Evolutionary conservation across 2,113 vertebrate genomes (phyloP).

Genomic region (Cephalopholis sonnerati): DNA sequence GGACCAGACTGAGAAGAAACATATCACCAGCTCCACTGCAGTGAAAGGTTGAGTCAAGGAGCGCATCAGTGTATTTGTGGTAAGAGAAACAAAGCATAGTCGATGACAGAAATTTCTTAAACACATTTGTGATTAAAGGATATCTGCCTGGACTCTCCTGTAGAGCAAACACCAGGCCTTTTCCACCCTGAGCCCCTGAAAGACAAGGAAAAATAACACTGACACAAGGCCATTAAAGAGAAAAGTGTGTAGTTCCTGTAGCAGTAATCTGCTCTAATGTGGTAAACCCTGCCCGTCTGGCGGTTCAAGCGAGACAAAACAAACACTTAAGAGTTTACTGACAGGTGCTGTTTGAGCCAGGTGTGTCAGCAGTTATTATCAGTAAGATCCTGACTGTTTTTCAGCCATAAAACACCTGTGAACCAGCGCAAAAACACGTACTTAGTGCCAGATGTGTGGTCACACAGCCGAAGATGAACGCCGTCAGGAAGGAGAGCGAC

Average conservation of each 20-base stretch:
- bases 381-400: neutral
- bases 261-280: neutral
- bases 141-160: constrained; percentile 97
- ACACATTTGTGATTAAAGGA: constrained; percentile 85
- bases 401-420: neutral
- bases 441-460: constrained; percentile 94
- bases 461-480: constrained; percentile 96
- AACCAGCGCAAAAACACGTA: constrained; percentile 74
- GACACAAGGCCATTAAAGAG: neutral
- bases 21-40: constrained; percentile 94
- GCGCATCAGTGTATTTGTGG: neutral
- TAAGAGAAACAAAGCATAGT: neutral
- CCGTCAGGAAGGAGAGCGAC: constrained; percentile 94
- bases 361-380: constrained; percentile 1
- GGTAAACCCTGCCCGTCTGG: neutral
- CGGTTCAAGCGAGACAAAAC: neutral
- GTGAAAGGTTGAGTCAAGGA: constrained; percentile 89
- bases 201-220: constrained; percentile 3
- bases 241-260: no score
- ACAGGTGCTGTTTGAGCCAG: neutral
- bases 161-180: constrained; percentile 88
- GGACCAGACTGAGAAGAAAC: constrained; percentile 98
- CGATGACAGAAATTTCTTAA: neutral
- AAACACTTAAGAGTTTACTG: constrained; percentile 6
- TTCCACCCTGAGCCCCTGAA: constrained; percentile 89